Evolutionary conservation across 1,140 invertebrate genomes (phyloP).

Genomic region (Bombus confusus): DNA sequence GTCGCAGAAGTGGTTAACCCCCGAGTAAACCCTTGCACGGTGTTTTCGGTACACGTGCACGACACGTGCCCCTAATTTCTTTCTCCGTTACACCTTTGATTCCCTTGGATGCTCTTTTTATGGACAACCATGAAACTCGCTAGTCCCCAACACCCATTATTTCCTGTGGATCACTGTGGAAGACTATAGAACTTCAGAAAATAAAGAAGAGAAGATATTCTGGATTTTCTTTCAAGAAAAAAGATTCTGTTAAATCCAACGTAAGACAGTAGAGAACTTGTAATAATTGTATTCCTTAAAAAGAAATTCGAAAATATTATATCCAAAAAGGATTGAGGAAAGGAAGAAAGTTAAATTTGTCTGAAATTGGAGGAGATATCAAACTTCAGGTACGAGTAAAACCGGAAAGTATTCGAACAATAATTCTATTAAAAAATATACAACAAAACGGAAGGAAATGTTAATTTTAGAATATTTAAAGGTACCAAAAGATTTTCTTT

Average conservation of each 20-base stretch:
- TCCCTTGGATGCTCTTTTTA: slow-evolving; percentile 38
- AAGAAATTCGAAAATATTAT: too few relatives aligned
- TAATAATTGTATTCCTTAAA: too few relatives aligned
- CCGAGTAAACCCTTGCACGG: slow-evolving; percentile 55
- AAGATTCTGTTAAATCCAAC: background rate
- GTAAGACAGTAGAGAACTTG: background rate
- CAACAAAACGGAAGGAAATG: background rate
- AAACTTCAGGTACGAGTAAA: too few relatives aligned
- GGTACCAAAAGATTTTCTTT: background rate
- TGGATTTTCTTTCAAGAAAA: background rate
- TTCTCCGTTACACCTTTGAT: slow-evolving; percentile 45
- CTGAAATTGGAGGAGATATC: background rate
- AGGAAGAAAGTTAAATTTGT: background rate
- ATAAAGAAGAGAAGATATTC: background rate
- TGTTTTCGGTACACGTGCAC: slow-evolving; percentile 64
- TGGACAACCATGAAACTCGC: background rate
- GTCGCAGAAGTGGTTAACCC: slow-evolving; percentile 70
- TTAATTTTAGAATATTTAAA: background rate
- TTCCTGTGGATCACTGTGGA: background rate
- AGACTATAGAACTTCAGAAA: background rate
- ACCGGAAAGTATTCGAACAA: too few relatives aligned
- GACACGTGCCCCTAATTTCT: slow-evolving; percentile 69
- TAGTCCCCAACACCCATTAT: background rate
- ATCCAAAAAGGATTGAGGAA: background rate
- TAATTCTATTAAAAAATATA: background rate